phyloP scores from a whole-genome alignment of 2,113 vertebrate genomes.

The Lonchura striata region DNA sequence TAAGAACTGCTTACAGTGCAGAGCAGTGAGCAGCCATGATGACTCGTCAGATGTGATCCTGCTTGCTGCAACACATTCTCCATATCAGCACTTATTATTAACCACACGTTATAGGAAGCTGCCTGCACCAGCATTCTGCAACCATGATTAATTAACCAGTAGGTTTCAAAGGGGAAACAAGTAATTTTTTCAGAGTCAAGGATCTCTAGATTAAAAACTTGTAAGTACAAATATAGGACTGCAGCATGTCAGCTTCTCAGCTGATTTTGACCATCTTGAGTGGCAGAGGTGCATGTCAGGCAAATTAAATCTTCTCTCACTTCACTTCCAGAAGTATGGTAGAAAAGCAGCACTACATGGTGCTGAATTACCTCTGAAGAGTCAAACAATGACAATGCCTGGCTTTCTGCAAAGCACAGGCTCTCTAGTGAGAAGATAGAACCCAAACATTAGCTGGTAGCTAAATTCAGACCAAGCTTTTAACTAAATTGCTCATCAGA shows the following conservation, averaged over 20 bases:
- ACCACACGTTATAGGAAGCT: conserved; percentile 39
- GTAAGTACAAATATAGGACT: background rate
- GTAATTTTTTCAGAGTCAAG: background rate
- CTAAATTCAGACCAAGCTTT: background rate
- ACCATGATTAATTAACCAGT: conserved; percentile 44
- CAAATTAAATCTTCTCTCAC: background rate
- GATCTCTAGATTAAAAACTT: background rate
- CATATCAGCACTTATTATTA: conserved; percentile 48
- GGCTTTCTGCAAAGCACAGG: background rate
- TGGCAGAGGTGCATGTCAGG: background rate
- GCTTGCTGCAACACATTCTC: background rate
- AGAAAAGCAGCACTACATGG: background rate
- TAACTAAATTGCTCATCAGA: background rate
- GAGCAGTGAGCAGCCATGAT: background rate
- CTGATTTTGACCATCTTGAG: background rate
- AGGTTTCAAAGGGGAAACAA: background rate
- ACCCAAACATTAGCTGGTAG: background rate
- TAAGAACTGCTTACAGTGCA: background rate
- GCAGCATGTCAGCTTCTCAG: background rate
- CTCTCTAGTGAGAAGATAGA: background rate
- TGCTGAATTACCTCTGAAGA: background rate
- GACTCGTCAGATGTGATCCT: conserved; percentile 31
- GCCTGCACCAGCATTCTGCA: conserved; percentile 46
- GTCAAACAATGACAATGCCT: background rate
- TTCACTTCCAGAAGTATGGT: background rate